phyloP scores from a whole-genome alignment of 2,888 invertebrate species.

The Leptinotarsa tumamoca region DNA sequence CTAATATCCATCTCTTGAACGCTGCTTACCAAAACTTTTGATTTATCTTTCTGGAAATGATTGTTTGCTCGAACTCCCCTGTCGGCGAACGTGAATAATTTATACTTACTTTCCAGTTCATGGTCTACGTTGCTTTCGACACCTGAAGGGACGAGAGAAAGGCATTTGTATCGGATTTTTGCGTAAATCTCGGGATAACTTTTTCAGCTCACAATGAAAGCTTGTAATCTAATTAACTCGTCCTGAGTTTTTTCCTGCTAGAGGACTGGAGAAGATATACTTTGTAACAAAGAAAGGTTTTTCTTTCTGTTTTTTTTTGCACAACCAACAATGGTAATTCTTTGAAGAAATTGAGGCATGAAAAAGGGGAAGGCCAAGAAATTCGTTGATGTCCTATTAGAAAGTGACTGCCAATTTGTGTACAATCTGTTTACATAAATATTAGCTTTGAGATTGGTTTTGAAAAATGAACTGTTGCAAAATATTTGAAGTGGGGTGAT shows the following conservation, averaged over 20 bases:
- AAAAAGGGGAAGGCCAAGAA: too few relatives aligned
- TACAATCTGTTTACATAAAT: too few relatives aligned
- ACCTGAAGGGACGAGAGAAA: background rate
- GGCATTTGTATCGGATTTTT: conserved; percentile 2
- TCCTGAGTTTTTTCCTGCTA: background rate
- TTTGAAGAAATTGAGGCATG: too few relatives aligned
- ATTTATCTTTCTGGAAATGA: conserved; percentile 17
- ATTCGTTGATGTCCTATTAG: too few relatives aligned
- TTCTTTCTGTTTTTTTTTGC: background rate
- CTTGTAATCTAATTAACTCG: background rate
- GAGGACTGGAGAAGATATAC: background rate
- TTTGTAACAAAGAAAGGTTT: background rate
- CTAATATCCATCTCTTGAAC: background rate
- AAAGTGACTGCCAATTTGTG: too few relatives aligned
- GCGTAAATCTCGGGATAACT: background rate
- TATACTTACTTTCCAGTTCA: conserved; percentile 1
- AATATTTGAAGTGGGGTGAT: too few relatives aligned
- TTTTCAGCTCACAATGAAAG: conserved; percentile 4
- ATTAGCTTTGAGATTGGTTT: too few relatives aligned
- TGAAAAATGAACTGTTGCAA: too few relatives aligned
- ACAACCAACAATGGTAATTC: too few relatives aligned
- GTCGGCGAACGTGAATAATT: conserved; percentile 13
- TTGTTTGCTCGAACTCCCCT: conserved; percentile 19
- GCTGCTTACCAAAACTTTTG: conserved; percentile 1
- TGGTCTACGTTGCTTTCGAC: background rate